Percentiles rank a stretch among this genome's conserved stretches.
These are phyloP conservation scores for Huso huso DNA, from an alignment of 2,797 vertebrate genomes.

Conservation along the genomic window DNA sequence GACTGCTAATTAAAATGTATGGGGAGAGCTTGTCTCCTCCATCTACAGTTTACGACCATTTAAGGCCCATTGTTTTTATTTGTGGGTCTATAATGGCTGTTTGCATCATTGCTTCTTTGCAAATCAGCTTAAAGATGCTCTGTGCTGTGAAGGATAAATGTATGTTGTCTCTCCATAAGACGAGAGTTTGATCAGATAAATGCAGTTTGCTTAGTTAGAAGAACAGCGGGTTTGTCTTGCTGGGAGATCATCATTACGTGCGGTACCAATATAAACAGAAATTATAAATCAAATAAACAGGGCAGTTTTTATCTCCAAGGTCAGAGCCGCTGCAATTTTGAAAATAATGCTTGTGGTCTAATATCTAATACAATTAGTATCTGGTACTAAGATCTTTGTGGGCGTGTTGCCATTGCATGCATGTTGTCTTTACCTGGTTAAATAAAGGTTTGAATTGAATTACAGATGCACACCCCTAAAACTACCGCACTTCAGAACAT, in stretches of 20 bases:
- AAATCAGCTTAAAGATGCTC: not conserved
- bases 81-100: not conserved
- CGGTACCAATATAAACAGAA: not conserved
- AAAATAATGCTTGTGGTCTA: no score
- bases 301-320: not conserved
- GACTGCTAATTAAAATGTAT: not conserved
- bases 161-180: slow-evolving; percentile 1
- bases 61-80: not conserved
- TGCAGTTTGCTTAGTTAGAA: not conserved
- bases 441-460: no score
- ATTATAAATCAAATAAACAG: slow-evolving; percentile 3
- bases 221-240: not conserved
- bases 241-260: slow-evolving; percentile 2
- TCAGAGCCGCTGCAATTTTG: not conserved
- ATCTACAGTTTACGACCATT: not conserved
- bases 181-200: slow-evolving; percentile 10
- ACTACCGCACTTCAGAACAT: no score
- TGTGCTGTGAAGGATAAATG: slow-evolving; percentile 11
- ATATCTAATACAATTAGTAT: no score
- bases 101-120: not conserved
- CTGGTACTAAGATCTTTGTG: no score
- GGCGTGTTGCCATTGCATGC: no score
- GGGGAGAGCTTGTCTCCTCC: not conserved
- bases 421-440: no score
- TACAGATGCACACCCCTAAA: no score